These are phyloP conservation scores for Folsomia manolachei DNA, from an alignment of 2,888 invertebrate species.

Conservation along the genomic window DNA sequence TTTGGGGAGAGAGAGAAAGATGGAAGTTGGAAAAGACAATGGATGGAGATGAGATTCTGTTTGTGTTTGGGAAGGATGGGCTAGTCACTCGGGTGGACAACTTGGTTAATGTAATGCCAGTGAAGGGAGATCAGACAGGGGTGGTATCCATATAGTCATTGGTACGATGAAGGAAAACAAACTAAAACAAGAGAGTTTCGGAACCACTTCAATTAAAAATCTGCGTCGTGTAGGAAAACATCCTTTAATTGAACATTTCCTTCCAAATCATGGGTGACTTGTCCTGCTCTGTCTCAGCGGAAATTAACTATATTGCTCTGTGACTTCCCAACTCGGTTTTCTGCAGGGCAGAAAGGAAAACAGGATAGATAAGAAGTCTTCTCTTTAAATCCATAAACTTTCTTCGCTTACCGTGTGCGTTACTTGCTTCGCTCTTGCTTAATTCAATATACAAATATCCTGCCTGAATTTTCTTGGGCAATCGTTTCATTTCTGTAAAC, in stretches of 20 bases:
- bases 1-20: constrained; percentile 14
- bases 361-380: no score
- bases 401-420: background rate
- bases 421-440: constrained; percentile 23
- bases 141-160: background rate
- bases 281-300: constrained; percentile 31
- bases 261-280: constrained; percentile 9
- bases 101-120: background rate
- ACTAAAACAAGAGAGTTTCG: constrained; percentile 23
- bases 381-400: no score
- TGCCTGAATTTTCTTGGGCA: constrained; percentile 3
- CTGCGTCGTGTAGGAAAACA: constrained; percentile 33
- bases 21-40: constrained; percentile 11
- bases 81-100: background rate
- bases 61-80: background rate
- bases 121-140: background rate
- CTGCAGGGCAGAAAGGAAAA: background rate
- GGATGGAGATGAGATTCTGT: background rate
- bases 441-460: constrained; percentile 24
- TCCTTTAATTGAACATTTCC: constrained; percentile 16
- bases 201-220: constrained; percentile 45
- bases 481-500: background rate
- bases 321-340: constrained; percentile 7
- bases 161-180: constrained; percentile 5
- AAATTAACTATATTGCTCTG: constrained; percentile 34